Base-by-base conservation (phyloP, 2,797 vertebrate species). In the Onychomys arenicola region DNA sequence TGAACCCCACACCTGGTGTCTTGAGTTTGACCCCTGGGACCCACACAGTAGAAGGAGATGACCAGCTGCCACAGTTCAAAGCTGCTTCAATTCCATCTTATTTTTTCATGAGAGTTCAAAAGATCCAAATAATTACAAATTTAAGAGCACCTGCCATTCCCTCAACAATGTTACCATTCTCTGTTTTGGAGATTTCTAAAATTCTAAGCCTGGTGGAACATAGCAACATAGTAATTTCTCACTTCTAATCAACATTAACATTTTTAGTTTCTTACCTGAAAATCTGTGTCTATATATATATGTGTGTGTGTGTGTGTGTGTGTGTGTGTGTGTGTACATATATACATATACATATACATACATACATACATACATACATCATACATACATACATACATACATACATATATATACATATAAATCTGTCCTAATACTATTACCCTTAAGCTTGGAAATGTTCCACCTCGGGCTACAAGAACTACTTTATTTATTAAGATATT, bases 101-200 rank as follows among this genome's bases (percentile, higher is more conserved):
- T 27, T 78, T 92, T 93, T 93, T 73, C 63, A 83, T 61, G 17
- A 91, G 90, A 63, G 12, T 43, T 63, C 21, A 90, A 59, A 89
- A 40, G 88, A 61, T 23, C 34, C 69, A 88, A 78, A 6, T 61
- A 85, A 63, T 85, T 49, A 13, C 87, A 94, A 81, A 75, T 65
- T 37, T 75, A 59, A 87, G 82, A 89, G 27, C 32, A 85, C 76
- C 85, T 81, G 63, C 23, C 43, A 46, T 93, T 92, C 17, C 23
- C 14, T 61, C 19, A 95, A 63, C 23, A 32, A 25, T 84, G 32
- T 73, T 32, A 76, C 17, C 17, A 59, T 65, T 81, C 59, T 80
- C 65, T 59, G 69, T 81, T 95, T 65, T 61, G 19, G 6, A 95
- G 23, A 76, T 13, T 40, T 80, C 87, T 57, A 96, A 92, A 91